Evolutionary conservation across 2,888 invertebrate species (phyloP).

Genomic region (Alcis repandata): DNA sequence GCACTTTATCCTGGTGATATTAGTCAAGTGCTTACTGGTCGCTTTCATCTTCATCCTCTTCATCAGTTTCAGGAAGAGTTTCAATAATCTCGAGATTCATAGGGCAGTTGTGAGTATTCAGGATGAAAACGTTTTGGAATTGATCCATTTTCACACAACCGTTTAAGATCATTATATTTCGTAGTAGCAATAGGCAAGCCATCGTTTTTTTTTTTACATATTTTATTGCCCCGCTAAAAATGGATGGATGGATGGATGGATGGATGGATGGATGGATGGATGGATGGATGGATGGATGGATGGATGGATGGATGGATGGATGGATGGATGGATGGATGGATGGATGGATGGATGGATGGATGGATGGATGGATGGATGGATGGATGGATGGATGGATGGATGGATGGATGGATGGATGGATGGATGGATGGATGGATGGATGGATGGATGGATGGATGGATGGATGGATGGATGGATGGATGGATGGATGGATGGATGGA

Average conservation of each 20-base stretch:
- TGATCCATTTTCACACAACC: no score
- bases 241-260: constrained; percentile 12
- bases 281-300: constrained; percentile 20
- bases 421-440: neutral
- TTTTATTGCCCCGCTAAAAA: constrained; percentile 42
- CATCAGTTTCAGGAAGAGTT: no score
- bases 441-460: neutral
- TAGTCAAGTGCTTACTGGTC: no score
- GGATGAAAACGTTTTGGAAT: no score
- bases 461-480: neutral
- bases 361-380: neutral
- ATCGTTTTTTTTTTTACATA: no score
- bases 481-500: neutral
- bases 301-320: constrained; percentile 19
- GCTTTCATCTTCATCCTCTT: no score
- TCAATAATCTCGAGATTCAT: no score
- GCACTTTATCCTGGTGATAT: no score
- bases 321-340: constrained; percentile 8
- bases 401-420: neutral
- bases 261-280: constrained; percentile 17
- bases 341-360: neutral
- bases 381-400: neutral
- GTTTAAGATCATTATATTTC: no score
- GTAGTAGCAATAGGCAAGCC: no score
- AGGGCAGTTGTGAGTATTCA: no score